Evolutionary conservation across 2,113 vertebrate species (phyloP).

Genomic region (Nettapus auritus): DNA sequence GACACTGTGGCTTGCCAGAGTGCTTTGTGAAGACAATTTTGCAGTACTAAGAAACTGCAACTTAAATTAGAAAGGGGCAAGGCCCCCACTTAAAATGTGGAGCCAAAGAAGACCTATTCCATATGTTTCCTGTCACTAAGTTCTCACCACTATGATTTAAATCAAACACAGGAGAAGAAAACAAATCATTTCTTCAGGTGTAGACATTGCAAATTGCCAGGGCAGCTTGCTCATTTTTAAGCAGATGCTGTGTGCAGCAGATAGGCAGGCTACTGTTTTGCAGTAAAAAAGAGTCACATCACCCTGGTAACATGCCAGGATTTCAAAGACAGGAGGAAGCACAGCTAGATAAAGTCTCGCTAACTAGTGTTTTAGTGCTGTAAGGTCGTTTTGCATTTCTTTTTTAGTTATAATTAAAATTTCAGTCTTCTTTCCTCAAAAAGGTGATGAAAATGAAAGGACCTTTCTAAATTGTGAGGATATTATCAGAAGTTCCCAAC

Average conservation of each 20-base stretch:
- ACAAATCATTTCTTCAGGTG: conserved; percentile 24
- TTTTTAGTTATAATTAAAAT: conserved; percentile 44
- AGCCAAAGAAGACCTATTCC: neutral
- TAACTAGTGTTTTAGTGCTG: neutral
- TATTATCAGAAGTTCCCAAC: neutral
- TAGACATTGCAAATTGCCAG: neutral
- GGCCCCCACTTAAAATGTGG: neutral
- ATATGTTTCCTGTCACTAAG: neutral
- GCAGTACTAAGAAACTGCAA: neutral
- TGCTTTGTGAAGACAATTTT: neutral
- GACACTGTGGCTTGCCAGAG: neutral
- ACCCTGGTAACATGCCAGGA: neutral
- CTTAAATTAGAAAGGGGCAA: neutral
- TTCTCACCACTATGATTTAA: neutral
- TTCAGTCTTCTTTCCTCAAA: conserved; percentile 30
- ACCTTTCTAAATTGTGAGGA: neutral
- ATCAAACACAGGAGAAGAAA: neutral
- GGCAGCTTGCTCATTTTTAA: neutral
- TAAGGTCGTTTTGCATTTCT: neutral
- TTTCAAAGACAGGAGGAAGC: neutral
- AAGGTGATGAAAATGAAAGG: conserved; percentile 1
- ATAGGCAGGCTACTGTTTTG: neutral
- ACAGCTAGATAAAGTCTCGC: neutral
- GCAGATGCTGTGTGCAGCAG: neutral
- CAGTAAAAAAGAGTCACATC: neutral